A percentile compares a stretch with the other conserved stretches of the same genome.
Evolutionary conservation across 2,797 vertebrate species (phyloP).

Genomic region (Novumbra hubbsi): DNA sequence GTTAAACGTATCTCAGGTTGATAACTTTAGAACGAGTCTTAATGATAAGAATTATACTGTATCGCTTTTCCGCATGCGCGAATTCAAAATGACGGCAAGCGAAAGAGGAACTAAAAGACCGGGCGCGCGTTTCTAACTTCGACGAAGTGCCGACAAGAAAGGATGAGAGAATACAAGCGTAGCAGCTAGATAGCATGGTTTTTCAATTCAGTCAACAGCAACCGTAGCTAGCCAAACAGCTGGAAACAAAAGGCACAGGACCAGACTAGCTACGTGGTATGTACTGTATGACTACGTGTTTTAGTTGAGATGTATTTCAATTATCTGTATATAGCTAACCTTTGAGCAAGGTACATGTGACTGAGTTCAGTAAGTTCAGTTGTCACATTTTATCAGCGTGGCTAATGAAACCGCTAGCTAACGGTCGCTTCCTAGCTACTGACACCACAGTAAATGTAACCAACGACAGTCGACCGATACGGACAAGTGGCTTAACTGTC

Average conservation of each 20-base stretch:
- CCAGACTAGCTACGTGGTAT: constrained; percentile 43
- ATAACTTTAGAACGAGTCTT: background rate
- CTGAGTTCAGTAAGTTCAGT: constrained; percentile 39
- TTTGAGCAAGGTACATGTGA: constrained; percentile 15
- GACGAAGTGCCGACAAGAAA: constrained; percentile 44
- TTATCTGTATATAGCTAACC: constrained; percentile 22
- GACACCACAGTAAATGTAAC: background rate
- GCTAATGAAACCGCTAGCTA: constrained; percentile 45
- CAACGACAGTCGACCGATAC: background rate
- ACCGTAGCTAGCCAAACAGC: background rate
- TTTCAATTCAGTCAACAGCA: background rate
- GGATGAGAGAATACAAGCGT: constrained; percentile 30
- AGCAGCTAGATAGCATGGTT: background rate
- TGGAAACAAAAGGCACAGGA: background rate
- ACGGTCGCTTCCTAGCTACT: constrained; percentile 41
- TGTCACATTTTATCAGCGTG: constrained; percentile 48
- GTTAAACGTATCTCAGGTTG: background rate
- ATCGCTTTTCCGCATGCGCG: constrained; percentile 35
- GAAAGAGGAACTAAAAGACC: constrained; percentile 17
- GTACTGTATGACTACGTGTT: background rate
- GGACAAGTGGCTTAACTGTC: background rate
- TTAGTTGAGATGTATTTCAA: background rate
- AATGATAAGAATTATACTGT: background rate
- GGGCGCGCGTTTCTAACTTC: constrained; percentile 33
- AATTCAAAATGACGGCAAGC: constrained; percentile 38